Base-by-base conservation (phyloP, 2,113 vertebrate species). In the Halcyon senegalensis region DNA sequence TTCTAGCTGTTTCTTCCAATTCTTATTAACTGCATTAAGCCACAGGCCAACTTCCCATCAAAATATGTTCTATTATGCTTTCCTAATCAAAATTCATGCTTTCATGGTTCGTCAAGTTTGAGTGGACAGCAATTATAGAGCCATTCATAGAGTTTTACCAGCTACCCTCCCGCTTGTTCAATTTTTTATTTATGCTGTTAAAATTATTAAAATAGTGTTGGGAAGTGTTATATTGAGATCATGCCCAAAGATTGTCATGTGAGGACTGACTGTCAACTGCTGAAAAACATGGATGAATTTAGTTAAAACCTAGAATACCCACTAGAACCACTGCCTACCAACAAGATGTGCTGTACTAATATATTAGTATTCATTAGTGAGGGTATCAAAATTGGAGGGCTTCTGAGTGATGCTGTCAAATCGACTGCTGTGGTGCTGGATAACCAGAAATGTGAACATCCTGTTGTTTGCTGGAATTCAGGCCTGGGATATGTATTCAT, bases 21-120 rank as follows among this genome's bases (percentile, higher is more conserved):
- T 81, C 73, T 80, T 92, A 87, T 79, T 93, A 95, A 87, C 68
- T 80, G 39, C 28, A 17, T 76, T 73, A 48, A 89, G 82, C 91
- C 85, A 67, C 53, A 50, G 85, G 89, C 89, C 68, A 76, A 41
- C 10, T 87, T 87, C 9, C 43, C 66, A 73, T 93, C 48, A 62
- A 87, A 87, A 50, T 76, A 51, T 27, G 7, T 80, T 80, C 84
- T 83, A 35, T 84, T 83, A 55, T 0, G 11, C 62, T 84, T 83
- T 79, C 35, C 16, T 88, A 74, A 89, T 86, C 23, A 72, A 76
- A 91, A 93, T 84, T 89, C 63, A 18, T 78, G 67, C 46, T 83
- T 69, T 79, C 62, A 75, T 19, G 72, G 80, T 67, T 93, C 81
- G 68, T 79, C 13, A 21, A 48, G 20, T 84, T 72, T 84, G 63